Percentiles rank a stretch among this genome's conserved stretches.
Evolutionary conservation across 2,797 vertebrate species (phyloP).

Genomic region (Neostethus bicornis): DNA sequence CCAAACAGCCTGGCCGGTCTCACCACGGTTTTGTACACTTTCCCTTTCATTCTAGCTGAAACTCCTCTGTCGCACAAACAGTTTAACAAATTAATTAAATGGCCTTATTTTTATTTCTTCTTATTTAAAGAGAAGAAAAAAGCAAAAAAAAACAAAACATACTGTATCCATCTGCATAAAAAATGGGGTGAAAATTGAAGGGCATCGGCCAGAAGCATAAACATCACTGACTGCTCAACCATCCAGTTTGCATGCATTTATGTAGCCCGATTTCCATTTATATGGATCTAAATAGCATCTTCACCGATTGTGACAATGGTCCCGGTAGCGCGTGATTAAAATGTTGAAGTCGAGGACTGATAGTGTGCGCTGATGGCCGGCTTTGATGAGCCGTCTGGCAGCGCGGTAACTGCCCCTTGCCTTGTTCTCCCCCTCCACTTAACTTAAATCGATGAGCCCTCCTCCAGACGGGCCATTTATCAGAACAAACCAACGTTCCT

Average conservation of each 20-base stretch:
- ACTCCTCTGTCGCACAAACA: too few species aligned
- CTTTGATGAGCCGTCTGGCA: slow-evolving; percentile 48
- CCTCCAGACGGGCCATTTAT: slow-evolving; percentile 71
- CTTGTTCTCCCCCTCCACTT: slow-evolving; percentile 58
- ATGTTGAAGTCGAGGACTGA: slow-evolving; percentile 60
- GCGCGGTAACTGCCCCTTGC: slow-evolving; percentile 44
- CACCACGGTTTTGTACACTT: too few species aligned
- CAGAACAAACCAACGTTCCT: slow-evolving; percentile 59
- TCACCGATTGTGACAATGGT: slow-evolving; percentile 57
- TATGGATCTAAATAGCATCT: slow-evolving; percentile 68
- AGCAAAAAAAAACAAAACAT: too few species aligned
- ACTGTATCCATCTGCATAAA: not conserved
- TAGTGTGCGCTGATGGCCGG: slow-evolving; percentile 52
- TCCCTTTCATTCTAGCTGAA: too few species aligned
- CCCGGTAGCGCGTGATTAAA: slow-evolving; percentile 70
- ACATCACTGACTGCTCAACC: slow-evolving; percentile 2
- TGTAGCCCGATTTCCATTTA: slow-evolving; percentile 67
- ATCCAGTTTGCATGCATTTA: slow-evolving; percentile 41
- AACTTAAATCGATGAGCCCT: slow-evolving; percentile 77
- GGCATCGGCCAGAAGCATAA: slow-evolving; percentile 17
- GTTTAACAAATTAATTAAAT: too few species aligned
- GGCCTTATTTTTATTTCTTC: too few species aligned
- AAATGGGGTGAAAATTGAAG: too few species aligned
- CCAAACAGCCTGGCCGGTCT: too few species aligned
- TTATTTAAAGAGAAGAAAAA: too few species aligned